Evolutionary conservation across 1,140 invertebrate genomes (phyloP).

Genomic region (Plutomurus gul): DNA sequence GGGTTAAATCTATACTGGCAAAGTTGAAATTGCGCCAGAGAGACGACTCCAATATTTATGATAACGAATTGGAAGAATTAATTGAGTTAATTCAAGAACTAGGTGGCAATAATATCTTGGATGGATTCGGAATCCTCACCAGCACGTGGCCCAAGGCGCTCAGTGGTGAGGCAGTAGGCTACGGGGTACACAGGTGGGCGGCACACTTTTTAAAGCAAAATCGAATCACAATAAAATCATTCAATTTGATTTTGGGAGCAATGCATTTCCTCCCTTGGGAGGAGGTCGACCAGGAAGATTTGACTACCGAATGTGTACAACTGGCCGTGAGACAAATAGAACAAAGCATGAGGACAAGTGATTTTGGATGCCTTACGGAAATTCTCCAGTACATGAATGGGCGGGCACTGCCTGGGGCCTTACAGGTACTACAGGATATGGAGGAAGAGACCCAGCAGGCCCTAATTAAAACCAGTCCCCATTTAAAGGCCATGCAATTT

Average conservation of each 20-base stretch:
- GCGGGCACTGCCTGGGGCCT: neutral
- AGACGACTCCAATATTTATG: neutral
- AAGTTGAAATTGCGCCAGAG: neutral
- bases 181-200: neutral
- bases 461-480: neutral
- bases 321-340: neutral
- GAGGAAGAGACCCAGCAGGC: neutral
- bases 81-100: neutral
- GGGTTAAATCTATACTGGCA: neutral
- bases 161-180: neutral
- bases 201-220: neutral
- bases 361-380: neutral
- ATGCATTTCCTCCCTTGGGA: neutral
- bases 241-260: neutral
- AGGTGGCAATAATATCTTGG: neutral
- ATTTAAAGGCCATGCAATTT: conserved; percentile 38
- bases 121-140: neutral
- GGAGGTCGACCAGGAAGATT: neutral
- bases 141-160: neutral
- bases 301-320: neutral
- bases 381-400: neutral
- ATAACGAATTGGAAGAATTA: neutral
- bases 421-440: neutral
- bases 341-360: neutral
- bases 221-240: neutral